Evolutionary conservation across 2,888 invertebrate genomes (phyloP), one percentile per base, ranked within the genome.

Genomic region (Eupithecia vulgata): DNA sequence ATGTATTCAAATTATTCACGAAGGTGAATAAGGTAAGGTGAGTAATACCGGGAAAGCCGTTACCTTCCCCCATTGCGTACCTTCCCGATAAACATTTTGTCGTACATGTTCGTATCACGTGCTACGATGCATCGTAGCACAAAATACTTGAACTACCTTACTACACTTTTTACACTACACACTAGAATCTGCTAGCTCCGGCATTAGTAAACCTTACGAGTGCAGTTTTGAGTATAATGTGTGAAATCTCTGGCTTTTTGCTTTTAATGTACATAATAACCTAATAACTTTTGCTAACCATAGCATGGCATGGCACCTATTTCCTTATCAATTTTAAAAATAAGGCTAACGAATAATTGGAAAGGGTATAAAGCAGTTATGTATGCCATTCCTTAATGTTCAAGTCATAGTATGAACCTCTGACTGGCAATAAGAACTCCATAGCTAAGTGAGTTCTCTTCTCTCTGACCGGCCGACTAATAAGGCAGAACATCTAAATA

Each of bases 401-500:
- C 17, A 30, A 59, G 15, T 30, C 13, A 30, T 12, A 6, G 30
- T 61, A 61, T 61, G 61, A 61, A 61, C 61, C 2, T 30, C 17
- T 34, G 21, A 8, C 34, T 8, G 7, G 30, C 17, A 17, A 2
- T 34, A 1, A 30, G n/a, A 21, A 25, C 17, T 15, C 42, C 6
- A 74, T 10, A 65, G 57, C 30, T 68, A 45, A 57, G 1, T 30
- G 1, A 15, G 6, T 42, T 35, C 4, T 52, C 72, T 42, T 35
- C 4, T 52, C 72, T 75, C 68, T 15, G 21, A 30, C 25, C n/a
- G 48, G 48, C 40, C 21, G 34, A 70, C 72, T 61, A 75, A 75
- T 75, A 72, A 72, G 68, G 65, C 75, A 75, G 69, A 69, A 64
- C 76, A 73, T 73, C 76, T 70, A 74, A 73, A 74, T 68, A 87